Conservation (phyloP, 1,140 invertebrate species). For the Brachystomella parvula region DNA sequence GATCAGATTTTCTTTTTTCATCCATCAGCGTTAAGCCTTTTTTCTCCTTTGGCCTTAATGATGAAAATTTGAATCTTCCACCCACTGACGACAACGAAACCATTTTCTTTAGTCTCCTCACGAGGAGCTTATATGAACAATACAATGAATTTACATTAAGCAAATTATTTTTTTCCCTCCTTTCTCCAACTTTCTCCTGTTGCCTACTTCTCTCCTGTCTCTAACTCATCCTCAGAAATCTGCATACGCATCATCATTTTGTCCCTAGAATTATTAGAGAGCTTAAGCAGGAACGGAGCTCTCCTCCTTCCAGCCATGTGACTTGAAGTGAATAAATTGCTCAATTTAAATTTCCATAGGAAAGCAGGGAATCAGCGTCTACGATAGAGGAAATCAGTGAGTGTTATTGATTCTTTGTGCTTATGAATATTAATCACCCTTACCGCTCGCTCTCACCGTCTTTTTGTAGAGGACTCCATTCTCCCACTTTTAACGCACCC, state of each 20-base stretch:
- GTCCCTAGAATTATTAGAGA: background rate
- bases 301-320: background rate
- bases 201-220: background rate
- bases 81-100: background rate
- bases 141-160: conserved; percentile 10
- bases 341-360: conserved; percentile 1
- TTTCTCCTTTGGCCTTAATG: background rate
- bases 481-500: background rate
- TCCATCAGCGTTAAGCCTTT: background rate
- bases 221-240: conserved; percentile 5
- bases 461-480: background rate
- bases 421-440: conserved; percentile 10
- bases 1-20: background rate
- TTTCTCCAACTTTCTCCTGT: background rate
- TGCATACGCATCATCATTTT: conserved; percentile 6
- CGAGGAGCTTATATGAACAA: background rate
- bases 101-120: too few relatives aligned
- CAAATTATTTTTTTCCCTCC: conserved; percentile 7
- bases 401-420: background rate
- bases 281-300: background rate
- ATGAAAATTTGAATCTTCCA: background rate
- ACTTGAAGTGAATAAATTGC: background rate
- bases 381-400: background rate
- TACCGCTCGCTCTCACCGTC: background rate
- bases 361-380: background rate